Conservation (phyloP, 2,888 invertebrate genomes). For the Leptinotarsa haldemani region DNA sequence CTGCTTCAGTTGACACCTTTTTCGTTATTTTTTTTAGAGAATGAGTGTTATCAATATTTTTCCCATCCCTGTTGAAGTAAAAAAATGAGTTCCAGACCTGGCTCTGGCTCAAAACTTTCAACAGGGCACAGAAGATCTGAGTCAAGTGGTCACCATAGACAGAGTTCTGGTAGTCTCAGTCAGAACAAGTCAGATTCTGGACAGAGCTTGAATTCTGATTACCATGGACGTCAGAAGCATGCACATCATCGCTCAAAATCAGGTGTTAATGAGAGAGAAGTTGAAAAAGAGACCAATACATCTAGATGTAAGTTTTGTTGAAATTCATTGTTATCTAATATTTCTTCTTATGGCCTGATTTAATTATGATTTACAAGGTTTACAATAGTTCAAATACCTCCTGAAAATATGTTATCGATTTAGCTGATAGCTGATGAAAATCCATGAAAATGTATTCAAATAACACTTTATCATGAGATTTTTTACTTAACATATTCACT, state of each 20-base stretch:
- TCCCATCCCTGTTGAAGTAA: conserved; percentile 12
- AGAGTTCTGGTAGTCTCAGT: conserved; percentile 55
- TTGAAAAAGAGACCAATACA: conserved; percentile 53
- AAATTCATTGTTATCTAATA: conserved; percentile 15
- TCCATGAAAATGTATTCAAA: no score
- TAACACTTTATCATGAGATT: no score
- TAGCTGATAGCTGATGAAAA: no score
- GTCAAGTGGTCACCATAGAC: conserved; percentile 58
- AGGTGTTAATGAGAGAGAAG: conserved; percentile 57
- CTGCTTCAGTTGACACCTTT: background rate
- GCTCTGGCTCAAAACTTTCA: conserved; percentile 54
- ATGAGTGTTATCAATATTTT: conserved; percentile 23
- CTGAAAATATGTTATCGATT: no score
- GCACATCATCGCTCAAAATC: conserved; percentile 63
- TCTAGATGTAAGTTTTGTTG: conserved; percentile 57
- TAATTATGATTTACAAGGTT: no score
- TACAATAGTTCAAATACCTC: no score
- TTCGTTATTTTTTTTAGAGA: conserved; percentile 29
- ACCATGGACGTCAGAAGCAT: conserved; percentile 55
- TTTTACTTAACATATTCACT: no score
- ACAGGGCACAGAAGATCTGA: conserved; percentile 60
- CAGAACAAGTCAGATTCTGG: conserved; percentile 62
- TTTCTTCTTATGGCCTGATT: no score
- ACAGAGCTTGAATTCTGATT: conserved; percentile 60
- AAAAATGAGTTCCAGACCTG: conserved; percentile 58